Evolutionary conservation across 2,797 vertebrate species (phyloP), one percentile per base, ranked within the genome.

Genomic region (Podarcis siculus): DNA sequence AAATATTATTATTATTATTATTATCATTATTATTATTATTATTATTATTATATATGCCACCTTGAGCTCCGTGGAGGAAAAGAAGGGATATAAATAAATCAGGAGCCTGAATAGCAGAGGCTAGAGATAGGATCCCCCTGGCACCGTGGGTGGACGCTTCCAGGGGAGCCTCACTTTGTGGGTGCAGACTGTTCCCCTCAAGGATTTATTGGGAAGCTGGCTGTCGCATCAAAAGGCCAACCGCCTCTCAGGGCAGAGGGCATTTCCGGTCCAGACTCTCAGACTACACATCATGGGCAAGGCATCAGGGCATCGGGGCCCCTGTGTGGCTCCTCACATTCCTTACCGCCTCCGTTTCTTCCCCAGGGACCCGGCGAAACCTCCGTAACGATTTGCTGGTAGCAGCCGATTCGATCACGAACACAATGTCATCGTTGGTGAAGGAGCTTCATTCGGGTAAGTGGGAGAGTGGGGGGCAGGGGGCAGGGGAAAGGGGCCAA

Each of bases 401-500:
- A 85, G 99, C 99, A 1, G 99, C 99, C 3, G 99, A 99, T 87
- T 99, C 98, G 69, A 99, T 99, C 95, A 99, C 99, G 94, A 99
- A 99, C 97, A 99, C 99, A 91, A 98, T 99, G 99, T 99, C 98
- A 0, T 99, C 98, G 1, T 97, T 99, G 96, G 98, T 99, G 95
- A 99, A 99, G 96, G 99, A 99, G 94, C 98, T 99, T 0, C 99
- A 99, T 91, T 99, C 98, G 89, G 99, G 99, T 99, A 95, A 35
- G 97, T 13, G 21, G 39, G 42, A 23, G 86, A 71, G 19, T 27
- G 49, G 13, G 3, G 49, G 45, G 49, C 13, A 49, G 45, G 45
- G 9, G 45, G 0, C 10, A 45, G 45, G 45, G 9, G 45, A 0
- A 8, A 45, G 45, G 45, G 9, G 45, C 45, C 45, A 49, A 49